Conservation (phyloP, 2,888 invertebrate genomes). For the Andrena camellia region DNA sequence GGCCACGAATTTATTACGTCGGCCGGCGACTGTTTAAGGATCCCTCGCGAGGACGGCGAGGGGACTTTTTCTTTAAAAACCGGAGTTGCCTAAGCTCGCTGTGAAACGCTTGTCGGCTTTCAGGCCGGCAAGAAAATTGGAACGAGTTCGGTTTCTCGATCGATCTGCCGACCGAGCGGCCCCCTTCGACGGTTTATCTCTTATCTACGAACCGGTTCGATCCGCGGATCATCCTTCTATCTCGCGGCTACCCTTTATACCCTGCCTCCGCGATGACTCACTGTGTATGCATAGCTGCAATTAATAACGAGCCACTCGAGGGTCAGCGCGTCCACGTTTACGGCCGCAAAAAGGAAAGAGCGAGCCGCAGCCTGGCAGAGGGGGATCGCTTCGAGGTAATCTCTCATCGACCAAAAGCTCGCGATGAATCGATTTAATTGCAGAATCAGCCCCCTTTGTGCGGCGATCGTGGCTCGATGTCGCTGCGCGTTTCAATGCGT, state of each 20-base stretch:
- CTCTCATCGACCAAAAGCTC: conserved; percentile 8
- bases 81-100: background rate
- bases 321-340: conserved; percentile 41
- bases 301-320: conserved; percentile 43
- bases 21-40: conserved; percentile 23
- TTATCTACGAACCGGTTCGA: conserved; percentile 66
- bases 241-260: conserved; percentile 27
- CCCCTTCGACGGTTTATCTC: conserved; percentile 45
- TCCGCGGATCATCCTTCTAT: conserved; percentile 55
- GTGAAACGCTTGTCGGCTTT: background rate
- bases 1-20: conserved; percentile 38
- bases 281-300: conserved; percentile 31
- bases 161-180: conserved; percentile 48
- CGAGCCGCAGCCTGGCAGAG: background rate
- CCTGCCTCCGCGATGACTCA: conserved; percentile 41
- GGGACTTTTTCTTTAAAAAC: conserved; percentile 1
- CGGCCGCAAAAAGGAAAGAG: background rate
- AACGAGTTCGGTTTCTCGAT: conserved; percentile 51
- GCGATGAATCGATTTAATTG: conserved; percentile 44
- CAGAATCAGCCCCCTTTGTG: conserved; percentile 39
- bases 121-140: conserved; percentile 48
- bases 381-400: conserved; percentile 19
- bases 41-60: background rate
- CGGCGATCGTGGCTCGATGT: conserved; percentile 10
- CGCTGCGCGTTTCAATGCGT: conserved; percentile 1